Base-by-base conservation (phyloP, 2,888 invertebrate genomes). In the Noctua fimbriata region DNA sequence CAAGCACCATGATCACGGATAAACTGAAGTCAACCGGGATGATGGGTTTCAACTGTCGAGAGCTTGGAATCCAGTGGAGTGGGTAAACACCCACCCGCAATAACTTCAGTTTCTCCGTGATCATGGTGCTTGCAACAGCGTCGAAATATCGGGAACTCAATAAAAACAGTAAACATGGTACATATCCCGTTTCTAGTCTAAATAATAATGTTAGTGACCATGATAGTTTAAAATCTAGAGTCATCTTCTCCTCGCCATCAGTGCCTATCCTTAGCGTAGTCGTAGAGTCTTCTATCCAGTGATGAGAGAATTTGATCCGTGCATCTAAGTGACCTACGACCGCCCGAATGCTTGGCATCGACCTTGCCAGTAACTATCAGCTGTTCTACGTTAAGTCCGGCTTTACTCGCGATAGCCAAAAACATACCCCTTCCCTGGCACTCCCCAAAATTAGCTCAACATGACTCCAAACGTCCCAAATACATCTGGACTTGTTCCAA, bases 401-500 rank as follows among this genome's bases (percentile, higher is more conserved):
- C 3, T 65, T 63, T 36, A 63, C 28, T 63, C 21, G 21, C 63
- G 4, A 28, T 18, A 32, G 41, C 16, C 36, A 66, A 70, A 36
- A 69, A 52, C 21, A 44, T 5, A 6, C 5, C 21, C 47, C 28
- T 66, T 18, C 32, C 24, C 16, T 44, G 16, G 47, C n/a, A 60
- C 69, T 47, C 28, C 70, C 65, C 67, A 28, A 49, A 86, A 86
- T 78, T 71, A 86, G 67, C 52, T 73, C 58, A 58, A 76, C 70
- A 78, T 78, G 70, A 67, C 49, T 78, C 44, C 28, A 49, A 69
- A 67, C 69, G 66, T 52, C 41, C 69, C 55, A 71, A 84, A 83
- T 82, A 74, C 76, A 74, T 86, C 86, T 84, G 84, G 77, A 82
- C 73, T 44, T 49, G 73, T 86, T 86, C 86, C 84, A 84, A 86